Base-by-base conservation (phyloP, 1,140 invertebrate species). In the Leucophenga varia region DNA sequence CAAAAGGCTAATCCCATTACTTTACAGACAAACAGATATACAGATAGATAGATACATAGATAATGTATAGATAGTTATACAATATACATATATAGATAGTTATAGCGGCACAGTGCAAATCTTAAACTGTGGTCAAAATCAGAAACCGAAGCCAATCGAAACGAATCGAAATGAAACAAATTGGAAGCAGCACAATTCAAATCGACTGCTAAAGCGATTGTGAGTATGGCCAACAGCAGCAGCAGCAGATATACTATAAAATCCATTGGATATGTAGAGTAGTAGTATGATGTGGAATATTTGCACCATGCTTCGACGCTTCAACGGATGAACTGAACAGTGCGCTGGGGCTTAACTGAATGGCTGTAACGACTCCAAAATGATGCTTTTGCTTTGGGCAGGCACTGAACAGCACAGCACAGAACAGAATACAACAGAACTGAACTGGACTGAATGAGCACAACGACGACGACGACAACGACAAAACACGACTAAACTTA, bases 291-390 rank as follows among this genome's bases (percentile, higher is more conserved):
- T 10, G 22, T 25, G 22, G 22, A 25, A 25, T 10, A 25, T 52
- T 55, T 35, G 47, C 54, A 45, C 54, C 54, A 55, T 55, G 49
- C 36, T 50, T 52, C 36, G 25, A 30, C 45, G 54, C 54, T 52
- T 55, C 47, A 55, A 52, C 49, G 35, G 12, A 37, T 6, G 22
- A 5, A 5, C 5, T 6, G 22, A 6, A 10, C 10, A 10, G 10
- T 13, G 4, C 35, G 35, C 31, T 34, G 6, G 31, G 4, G 18
- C 14, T 52, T 40, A 39, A 44, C 32, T 25, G 46, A 13, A 28
- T n/a, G n/a, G n/a, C n/a, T n/a, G n/a, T n/a, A n/a, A n/a, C n/a
- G n/a, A n/a, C n/a, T n/a, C n/a, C n/a, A n/a, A n/a, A n/a, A n/a
- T n/a, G n/a, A n/a, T n/a, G n/a, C n/a, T n/a, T n/a, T n/a, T n/a